Percentiles rank a stretch among this genome's conserved stretches.
phyloP scores from a whole-genome alignment of 2,113 vertebrate genomes.

The Mustelus asterias region DNA sequence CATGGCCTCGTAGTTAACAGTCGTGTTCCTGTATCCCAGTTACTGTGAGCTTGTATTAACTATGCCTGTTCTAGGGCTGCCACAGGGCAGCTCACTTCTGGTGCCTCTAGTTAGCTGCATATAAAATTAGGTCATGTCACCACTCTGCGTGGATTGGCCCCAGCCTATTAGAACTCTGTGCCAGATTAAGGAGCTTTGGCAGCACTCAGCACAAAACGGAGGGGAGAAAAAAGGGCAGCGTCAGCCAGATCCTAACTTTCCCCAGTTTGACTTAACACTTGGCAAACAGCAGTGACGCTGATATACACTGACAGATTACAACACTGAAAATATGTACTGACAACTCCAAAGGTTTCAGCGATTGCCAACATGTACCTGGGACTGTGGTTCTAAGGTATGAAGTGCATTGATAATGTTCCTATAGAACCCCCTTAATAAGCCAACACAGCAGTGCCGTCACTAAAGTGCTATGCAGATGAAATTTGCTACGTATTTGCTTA shows the following conservation, averaged over 20 bases:
- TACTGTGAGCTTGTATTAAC: not conserved
- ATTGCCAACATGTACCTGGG: not conserved
- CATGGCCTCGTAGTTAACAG: not conserved
- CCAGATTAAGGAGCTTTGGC: constrained; percentile 24
- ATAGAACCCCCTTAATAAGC: not conserved
- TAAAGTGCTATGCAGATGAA: not conserved
- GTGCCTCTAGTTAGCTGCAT: not conserved
- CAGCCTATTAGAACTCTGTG: not conserved
- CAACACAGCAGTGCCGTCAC: not conserved
- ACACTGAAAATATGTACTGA: not conserved
- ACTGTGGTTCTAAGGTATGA: not conserved
- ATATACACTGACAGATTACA: not conserved
- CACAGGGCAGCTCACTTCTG: not conserved
- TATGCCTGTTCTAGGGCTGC: constrained; percentile 7
- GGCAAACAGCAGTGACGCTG: not conserved
- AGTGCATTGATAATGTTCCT: not conserved
- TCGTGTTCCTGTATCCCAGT: not conserved
- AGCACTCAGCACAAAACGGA: not conserved
- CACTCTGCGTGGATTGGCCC: not conserved
- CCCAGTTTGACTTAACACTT: constrained; percentile 2
- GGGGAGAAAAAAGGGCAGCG: not conserved
- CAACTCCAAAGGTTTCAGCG: not conserved
- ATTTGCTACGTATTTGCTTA: not conserved
- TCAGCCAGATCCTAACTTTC: not conserved
- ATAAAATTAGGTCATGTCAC: not conserved